phyloP scores from a whole-genome alignment of 2,113 vertebrate species.

The Trachemys scripta region DNA sequence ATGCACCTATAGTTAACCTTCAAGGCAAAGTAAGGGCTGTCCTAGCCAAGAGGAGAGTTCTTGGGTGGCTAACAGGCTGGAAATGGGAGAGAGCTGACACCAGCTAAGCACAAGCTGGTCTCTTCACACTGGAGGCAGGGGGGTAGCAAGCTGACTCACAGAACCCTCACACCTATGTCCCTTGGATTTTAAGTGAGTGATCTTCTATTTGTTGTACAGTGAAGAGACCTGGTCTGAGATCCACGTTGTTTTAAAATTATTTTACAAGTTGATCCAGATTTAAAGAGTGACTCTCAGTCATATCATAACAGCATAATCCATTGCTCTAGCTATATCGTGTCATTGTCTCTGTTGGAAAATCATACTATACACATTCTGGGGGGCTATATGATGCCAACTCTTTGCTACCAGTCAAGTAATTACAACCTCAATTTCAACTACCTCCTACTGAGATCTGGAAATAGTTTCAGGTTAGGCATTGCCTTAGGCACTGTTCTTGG shows the following conservation, averaged over 20 bases:
- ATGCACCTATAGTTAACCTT: too few relatives aligned
- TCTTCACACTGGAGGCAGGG: too few relatives aligned
- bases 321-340: background rate
- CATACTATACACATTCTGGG: background rate
- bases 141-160: too few relatives aligned
- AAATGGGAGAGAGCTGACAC: too few relatives aligned
- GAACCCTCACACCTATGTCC: too few relatives aligned
- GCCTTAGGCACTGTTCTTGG: background rate
- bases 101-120: too few relatives aligned
- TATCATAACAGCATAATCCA: background rate
- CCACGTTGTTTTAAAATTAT: background rate
- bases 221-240: background rate
- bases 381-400: background rate
- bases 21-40: too few relatives aligned
- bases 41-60: too few relatives aligned
- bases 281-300: background rate
- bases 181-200: background rate
- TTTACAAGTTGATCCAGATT: background rate
- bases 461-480: background rate
- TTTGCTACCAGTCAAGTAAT: background rate
- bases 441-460: background rate
- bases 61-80: too few relatives aligned
- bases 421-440: background rate
- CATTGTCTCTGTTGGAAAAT: background rate
- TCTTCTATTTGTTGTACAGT: background rate